These are phyloP conservation scores for Petrophora chlorosata DNA, from an alignment of 2,888 invertebrate species.

Conservation along the genomic window DNA sequence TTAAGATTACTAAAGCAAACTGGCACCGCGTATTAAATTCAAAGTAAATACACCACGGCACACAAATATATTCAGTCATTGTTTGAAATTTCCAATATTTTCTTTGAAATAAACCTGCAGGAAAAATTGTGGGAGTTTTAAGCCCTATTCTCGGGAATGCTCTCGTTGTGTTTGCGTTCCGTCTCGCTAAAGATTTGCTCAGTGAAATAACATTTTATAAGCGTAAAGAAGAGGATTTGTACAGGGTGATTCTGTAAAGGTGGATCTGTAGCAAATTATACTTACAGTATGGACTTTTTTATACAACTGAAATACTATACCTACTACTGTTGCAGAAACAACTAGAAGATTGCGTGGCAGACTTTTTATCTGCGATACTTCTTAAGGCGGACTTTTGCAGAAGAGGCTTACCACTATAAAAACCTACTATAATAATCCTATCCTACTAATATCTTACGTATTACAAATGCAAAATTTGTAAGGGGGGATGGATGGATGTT, in stretches of 20 bases:
- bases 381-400: too few relatives aligned
- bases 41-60: neutral
- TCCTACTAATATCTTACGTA: too few relatives aligned
- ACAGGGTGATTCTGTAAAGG: constrained; percentile 19
- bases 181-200: constrained; percentile 16
- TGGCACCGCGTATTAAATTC: constrained; percentile 1
- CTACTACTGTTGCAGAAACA: too few relatives aligned
- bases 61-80: constrained; percentile 7
- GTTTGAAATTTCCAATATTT: constrained; percentile 19
- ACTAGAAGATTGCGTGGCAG: too few relatives aligned
- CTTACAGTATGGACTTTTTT: neutral
- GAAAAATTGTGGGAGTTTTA: constrained; percentile 12
- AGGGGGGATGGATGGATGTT: too few relatives aligned
- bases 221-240: constrained; percentile 23
- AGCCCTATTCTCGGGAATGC: constrained; percentile 11
- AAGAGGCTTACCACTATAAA: too few relatives aligned
- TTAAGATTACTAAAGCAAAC: constrained; percentile 7
- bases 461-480: too few relatives aligned
- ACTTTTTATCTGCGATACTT: too few relatives aligned
- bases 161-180: constrained; percentile 11
- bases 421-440: too few relatives aligned
- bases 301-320: too few relatives aligned
- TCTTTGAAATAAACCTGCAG: constrained; percentile 4
- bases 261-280: neutral
- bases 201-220: constrained; percentile 24